Percentiles rank a stretch among this genome's conserved stretches.
Conservation (phyloP, 1,140 invertebrate species). For the Dreissena polymorpha region DNA sequence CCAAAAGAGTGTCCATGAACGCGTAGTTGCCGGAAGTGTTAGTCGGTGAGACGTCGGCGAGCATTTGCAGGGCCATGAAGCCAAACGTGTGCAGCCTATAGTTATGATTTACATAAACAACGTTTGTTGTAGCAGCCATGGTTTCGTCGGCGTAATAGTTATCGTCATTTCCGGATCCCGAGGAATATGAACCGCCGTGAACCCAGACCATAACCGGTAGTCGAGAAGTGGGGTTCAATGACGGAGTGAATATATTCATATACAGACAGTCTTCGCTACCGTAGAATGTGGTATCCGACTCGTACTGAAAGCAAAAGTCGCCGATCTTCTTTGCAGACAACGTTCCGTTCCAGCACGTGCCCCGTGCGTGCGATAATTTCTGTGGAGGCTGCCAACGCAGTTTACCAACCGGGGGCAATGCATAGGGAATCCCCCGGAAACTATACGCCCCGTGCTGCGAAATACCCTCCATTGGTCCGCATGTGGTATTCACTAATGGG, state of each 20-base stretch:
- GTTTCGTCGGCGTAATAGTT: slow-evolving; percentile 11
- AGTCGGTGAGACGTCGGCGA: slow-evolving; percentile 49
- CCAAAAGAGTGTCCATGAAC: slow-evolving; percentile 94
- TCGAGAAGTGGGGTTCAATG: slow-evolving; percentile 42
- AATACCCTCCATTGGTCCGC: slow-evolving; percentile 21
- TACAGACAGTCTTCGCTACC: slow-evolving; percentile 72
- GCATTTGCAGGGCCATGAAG: slow-evolving; percentile 41
- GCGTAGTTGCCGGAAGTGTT: slow-evolving; percentile 95
- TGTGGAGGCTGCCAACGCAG: slow-evolving; percentile 32
- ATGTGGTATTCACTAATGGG: slow-evolving; percentile 20
- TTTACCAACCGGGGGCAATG: slow-evolving; percentile 13
- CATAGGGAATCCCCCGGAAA: slow-evolving; percentile 27
- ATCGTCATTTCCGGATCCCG: slow-evolving; percentile 16
- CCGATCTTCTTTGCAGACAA: slow-evolving; percentile 9
- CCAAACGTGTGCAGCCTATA: slow-evolving; percentile 62
- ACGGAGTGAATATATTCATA: slow-evolving; percentile 71
- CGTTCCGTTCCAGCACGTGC: slow-evolving; percentile 27
- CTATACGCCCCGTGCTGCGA: slow-evolving; percentile 8
- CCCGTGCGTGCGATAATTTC: not conserved
- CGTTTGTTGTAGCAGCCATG: slow-evolving; percentile 40
- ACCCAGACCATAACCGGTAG: slow-evolving; percentile 68
- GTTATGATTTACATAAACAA: slow-evolving; percentile 72
- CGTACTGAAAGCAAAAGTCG: slow-evolving; percentile 17
- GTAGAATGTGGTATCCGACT: slow-evolving; percentile 6
- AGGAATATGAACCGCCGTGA: slow-evolving; percentile 61